Conservation (phyloP, 2,888 invertebrate genomes). For the Agonopterix heracliana region DNA sequence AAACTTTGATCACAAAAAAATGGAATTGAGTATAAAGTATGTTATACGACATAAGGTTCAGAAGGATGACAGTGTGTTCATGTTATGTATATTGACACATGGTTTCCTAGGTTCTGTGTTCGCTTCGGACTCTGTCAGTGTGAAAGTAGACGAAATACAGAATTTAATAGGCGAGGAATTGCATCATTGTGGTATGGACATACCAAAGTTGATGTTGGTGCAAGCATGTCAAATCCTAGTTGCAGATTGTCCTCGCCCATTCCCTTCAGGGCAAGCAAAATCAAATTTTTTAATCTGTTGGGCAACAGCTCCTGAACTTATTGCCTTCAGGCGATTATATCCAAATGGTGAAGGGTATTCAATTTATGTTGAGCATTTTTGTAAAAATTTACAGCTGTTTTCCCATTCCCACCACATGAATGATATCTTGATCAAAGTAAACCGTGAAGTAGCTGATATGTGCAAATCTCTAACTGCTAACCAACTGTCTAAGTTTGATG, state of each 20-base stretch:
- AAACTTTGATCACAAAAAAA: no score
- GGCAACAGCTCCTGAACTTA: background rate
- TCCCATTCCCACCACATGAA: background rate
- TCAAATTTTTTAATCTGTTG: background rate
- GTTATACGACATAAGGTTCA: background rate
- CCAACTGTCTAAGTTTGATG: background rate
- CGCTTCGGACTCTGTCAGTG: background rate
- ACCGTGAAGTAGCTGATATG: background rate
- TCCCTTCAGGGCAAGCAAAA: background rate
- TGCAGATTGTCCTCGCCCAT: background rate
- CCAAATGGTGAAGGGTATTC: background rate
- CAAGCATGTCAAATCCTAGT: background rate
- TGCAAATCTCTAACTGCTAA: background rate
- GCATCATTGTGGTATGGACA: background rate
- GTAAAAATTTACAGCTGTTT: background rate
- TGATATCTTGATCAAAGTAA: background rate
- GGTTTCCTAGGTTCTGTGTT: background rate
- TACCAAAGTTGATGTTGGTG: background rate
- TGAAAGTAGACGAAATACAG: background rate
- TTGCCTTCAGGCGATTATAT: background rate
- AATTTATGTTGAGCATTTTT: background rate
- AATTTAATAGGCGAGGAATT: background rate
- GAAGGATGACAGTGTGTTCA: constrained; percentile 1
- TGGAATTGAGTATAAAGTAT: background rate
- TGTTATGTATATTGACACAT: background rate